Percentiles rank a stretch among this genome's conserved stretches.
Evolutionary conservation across 2,113 vertebrate genomes (phyloP).

Genomic region (Vicugna pacos): DNA sequence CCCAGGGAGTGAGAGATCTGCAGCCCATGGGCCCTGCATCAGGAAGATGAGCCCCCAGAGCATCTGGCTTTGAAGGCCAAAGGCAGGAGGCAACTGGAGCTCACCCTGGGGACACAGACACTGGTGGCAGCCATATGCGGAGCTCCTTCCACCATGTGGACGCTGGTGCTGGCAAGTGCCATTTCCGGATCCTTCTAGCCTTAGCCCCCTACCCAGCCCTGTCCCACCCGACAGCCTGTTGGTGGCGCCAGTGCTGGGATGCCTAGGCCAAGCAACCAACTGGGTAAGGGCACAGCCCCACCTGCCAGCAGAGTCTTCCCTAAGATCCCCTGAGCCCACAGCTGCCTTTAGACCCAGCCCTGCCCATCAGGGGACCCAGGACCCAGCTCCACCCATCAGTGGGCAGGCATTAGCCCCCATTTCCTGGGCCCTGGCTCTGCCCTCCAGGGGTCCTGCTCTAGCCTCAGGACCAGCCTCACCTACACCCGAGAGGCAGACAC

Average conservation of each 20-base stretch:
- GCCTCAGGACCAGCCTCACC: neutral
- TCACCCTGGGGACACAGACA: neutral
- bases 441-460: neutral
- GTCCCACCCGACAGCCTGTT: neutral
- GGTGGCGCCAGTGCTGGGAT: neutral
- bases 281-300: neutral
- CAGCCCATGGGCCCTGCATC: neutral
- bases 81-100: neutral
- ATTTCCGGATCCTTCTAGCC: neutral
- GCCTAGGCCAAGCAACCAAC: neutral
- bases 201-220: neutral
- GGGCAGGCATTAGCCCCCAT: neutral
- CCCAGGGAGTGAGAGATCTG: neutral
- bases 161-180: neutral
- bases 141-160: neutral
- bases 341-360: neutral
- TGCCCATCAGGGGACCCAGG: neutral
- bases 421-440: neutral
- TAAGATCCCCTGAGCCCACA: neutral
- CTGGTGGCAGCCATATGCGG: neutral
- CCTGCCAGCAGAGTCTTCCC: neutral
- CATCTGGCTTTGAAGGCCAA: neutral
- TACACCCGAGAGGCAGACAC: neutral
- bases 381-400: neutral
- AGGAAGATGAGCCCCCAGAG: neutral